Base-by-base conservation (phyloP, 2,888 invertebrate genomes). In the Leptopterna dolabrata region DNA sequence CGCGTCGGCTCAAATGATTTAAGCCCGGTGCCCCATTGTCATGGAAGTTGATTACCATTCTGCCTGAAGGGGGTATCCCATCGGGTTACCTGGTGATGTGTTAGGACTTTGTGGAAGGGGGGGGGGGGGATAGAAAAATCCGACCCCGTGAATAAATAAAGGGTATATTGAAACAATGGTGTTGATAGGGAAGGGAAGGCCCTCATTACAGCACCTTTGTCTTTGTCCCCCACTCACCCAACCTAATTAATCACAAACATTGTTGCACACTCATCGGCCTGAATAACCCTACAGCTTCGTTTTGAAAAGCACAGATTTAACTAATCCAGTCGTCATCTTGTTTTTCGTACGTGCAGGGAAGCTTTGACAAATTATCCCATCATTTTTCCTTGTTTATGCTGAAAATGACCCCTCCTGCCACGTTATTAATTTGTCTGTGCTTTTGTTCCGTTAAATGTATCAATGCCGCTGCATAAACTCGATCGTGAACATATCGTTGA, bases 201-300 rank as follows among this genome's bases (percentile, higher is more conserved):
- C 83, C 73, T 71, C 73, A 71, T 47, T 73, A 73, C 85, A 71
- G 45, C 19, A 29, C 71, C 83, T 83, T 83, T 83, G 83, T 83
- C 27, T 36, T 36, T 41, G 1, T 2, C 19, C n/a, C 24, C 55
- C 55, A 2, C 71, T 41, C 63, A 43, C 29, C 43, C 73, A 85
- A 47, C 63, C 85, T 45, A 86, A 78, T 86, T 80, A 76, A 76
- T 78, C 86, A 85, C 85, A 47, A 85, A 85, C 85, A 86, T 86
- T 86, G 86, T 86, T 86, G 86, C 86, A 86, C 78, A 86, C 55
- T 86, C 86, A 86, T 86, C 86, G 78, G 47, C 84, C 51, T 71
- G 73, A 86, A 76, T 43, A 78, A 86, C n/a, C 73, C 29, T 36
- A 7, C 36, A 43, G n/a, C 3, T 45, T 76, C 85, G 41, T 55